Evolutionary conservation across 2,797 vertebrate genomes (phyloP).

Genomic region (Platalea minor): DNA sequence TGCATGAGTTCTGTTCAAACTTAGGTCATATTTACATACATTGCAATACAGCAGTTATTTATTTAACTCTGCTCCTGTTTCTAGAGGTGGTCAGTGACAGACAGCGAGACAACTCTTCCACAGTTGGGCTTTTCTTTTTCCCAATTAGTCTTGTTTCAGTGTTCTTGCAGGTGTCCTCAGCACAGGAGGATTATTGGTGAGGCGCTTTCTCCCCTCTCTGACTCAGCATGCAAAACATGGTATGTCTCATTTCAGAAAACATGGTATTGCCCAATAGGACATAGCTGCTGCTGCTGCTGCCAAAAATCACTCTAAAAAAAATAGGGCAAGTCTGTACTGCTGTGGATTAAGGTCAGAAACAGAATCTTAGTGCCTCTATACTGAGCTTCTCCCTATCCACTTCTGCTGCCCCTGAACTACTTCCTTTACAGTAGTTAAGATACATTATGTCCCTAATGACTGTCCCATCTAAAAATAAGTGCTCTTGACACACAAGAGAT

Average conservation of each 20-base stretch:
- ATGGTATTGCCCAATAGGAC: background rate
- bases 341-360: slow-evolving; percentile 15
- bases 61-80: background rate
- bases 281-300: background rate
- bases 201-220: background rate
- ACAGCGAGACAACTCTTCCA: background rate
- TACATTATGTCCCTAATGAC: slow-evolving; percentile 4
- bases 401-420: background rate
- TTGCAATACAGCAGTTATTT: background rate
- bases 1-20: background rate
- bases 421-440: slow-evolving; percentile 39
- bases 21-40: background rate
- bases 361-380: background rate
- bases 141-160: background rate
- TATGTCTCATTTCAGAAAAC: background rate
- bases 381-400: background rate
- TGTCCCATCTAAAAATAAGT: slow-evolving; percentile 64
- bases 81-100: background rate
- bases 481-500: slow-evolving; percentile 58
- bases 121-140: background rate
- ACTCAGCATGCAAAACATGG: background rate
- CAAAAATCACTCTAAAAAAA: slow-evolving; percentile 1
- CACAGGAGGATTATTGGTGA: background rate
- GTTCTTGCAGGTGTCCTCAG: background rate
- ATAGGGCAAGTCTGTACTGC: background rate